A percentile compares a stretch with the other conserved stretches of the same genome.
phyloP scores from a whole-genome alignment of 1,140 invertebrate species.

The Drosophila bocqueti region DNA sequence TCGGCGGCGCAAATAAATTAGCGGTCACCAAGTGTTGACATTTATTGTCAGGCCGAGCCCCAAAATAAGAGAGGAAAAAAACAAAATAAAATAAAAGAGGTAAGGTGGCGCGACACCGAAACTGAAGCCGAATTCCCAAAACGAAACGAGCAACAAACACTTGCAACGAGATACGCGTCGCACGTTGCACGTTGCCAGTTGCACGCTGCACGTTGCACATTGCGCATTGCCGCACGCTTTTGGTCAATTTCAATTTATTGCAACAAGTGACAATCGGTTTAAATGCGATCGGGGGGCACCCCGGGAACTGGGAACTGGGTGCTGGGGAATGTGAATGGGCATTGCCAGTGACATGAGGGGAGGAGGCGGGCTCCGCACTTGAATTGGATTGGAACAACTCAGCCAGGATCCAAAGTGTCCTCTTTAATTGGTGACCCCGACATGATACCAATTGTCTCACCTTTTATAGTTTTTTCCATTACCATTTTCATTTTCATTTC shows the following conservation, averaged over 20 bases:
- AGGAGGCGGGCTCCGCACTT: neutral
- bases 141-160: constrained; percentile 40
- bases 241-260: constrained; percentile 67
- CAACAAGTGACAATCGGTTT: constrained; percentile 57
- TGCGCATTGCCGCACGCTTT: constrained; percentile 59
- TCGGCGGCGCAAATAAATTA: constrained; percentile 53
- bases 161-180: constrained; percentile 62
- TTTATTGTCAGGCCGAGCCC: constrained; percentile 61
- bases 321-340: constrained; percentile 27
- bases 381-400: constrained; percentile 7
- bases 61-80: constrained; percentile 9
- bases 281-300: constrained; percentile 17
- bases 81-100: neutral
- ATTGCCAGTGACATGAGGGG: constrained; percentile 17
- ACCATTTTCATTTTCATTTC: neutral
- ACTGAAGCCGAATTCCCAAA: constrained; percentile 37
- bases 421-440: constrained; percentile 51
- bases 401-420: constrained; percentile 24
- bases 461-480: constrained; percentile 36
- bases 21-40: constrained; percentile 59
- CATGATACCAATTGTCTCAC: constrained; percentile 46
- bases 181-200: constrained; percentile 43
- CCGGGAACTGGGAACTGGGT: too few relatives aligned
- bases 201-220: constrained; percentile 16
- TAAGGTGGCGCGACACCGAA: constrained; percentile 26